Evolutionary conservation across 2,888 invertebrate genomes (phyloP).

Genomic region (Erpobdella octoculata): DNA sequence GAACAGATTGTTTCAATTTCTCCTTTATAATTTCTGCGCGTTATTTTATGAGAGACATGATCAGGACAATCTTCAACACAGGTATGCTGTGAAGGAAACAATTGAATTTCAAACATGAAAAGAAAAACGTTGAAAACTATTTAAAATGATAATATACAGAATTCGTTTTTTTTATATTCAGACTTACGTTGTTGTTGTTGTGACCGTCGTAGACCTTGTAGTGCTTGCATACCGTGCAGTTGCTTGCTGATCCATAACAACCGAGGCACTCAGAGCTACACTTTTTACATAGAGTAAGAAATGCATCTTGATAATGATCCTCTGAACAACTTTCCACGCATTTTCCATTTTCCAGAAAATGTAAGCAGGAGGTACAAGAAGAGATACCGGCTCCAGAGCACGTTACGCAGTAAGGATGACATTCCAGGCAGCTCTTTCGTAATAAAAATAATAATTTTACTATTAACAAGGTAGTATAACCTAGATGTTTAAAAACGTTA

Average conservation of each 20-base stretch:
- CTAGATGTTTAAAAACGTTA: too few relatives aligned
- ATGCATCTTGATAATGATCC: slow-evolving; percentile 71
- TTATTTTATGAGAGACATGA: slow-evolving; percentile 3
- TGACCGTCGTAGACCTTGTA: too few relatives aligned
- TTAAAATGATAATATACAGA: background rate
- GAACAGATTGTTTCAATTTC: background rate
- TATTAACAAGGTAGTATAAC: too few relatives aligned
- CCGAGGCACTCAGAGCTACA: slow-evolving; percentile 77
- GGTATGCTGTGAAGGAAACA: slow-evolving; percentile 59
- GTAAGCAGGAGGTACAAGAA: slow-evolving; percentile 78
- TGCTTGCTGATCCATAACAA: slow-evolving; percentile 42
- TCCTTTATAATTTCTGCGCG: slow-evolving; percentile 13
- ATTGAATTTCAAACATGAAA: background rate
- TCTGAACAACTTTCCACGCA: slow-evolving; percentile 30
- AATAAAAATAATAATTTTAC: too few relatives aligned
- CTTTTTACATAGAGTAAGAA: slow-evolving; percentile 65
- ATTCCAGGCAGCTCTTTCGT: slow-evolving; percentile 80
- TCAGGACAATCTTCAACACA: slow-evolving; percentile 75
- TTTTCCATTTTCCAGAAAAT: slow-evolving; percentile 65
- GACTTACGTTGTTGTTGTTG: background rate
- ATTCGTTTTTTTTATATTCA: background rate
- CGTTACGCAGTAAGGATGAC: slow-evolving; percentile 77
- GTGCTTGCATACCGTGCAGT: slow-evolving; percentile 42
- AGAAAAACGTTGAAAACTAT: background rate
- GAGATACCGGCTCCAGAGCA: slow-evolving; percentile 77